A percentile compares a stretch with the other conserved stretches of the same genome.
Conservation (phyloP, 2,797 vertebrate genomes). For the Sebastes matsubarae region DNA sequence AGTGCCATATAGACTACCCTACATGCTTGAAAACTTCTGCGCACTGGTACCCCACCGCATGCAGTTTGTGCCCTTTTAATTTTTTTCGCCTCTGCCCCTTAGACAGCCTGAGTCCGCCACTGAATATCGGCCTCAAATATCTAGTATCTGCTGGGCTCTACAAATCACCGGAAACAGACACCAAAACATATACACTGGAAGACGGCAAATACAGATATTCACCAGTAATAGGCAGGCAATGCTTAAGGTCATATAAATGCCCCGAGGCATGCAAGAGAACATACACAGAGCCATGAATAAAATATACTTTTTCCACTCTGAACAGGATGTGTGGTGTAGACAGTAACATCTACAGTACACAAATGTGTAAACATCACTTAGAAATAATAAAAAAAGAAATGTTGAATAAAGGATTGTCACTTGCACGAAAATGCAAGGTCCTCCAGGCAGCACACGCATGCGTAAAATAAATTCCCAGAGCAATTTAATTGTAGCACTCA, state of each 20-base stretch:
- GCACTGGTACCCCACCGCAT: too few species aligned
- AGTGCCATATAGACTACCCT: too few species aligned
- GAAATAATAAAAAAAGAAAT: conserved; percentile 26
- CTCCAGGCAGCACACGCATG: background rate
- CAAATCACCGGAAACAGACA: background rate
- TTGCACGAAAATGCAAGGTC: background rate
- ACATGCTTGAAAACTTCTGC: too few species aligned
- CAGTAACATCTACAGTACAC: conserved; percentile 14
- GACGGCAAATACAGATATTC: conserved; percentile 31
- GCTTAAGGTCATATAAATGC: conserved; percentile 45
- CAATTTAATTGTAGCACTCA: conserved; percentile 53
- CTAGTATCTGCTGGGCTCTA: background rate
- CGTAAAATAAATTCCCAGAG: conserved; percentile 42
- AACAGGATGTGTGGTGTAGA: conserved; percentile 27
- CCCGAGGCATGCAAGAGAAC: conserved; percentile 44
- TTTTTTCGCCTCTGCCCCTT: too few species aligned
- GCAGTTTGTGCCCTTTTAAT: background rate
- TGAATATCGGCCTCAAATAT: background rate
- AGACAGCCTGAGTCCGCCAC: too few species aligned
- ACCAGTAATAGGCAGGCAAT: conserved; percentile 8
- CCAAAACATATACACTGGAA: background rate
- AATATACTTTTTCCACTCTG: conserved; percentile 37
- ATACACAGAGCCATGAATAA: conserved; percentile 60
- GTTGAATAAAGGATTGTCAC: conserved; percentile 5
- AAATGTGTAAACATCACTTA: conserved; percentile 39